These are phyloP conservation scores for Dastarcus helophoroides DNA, from an alignment of 2,888 invertebrate genomes.

Conservation along the genomic window DNA sequence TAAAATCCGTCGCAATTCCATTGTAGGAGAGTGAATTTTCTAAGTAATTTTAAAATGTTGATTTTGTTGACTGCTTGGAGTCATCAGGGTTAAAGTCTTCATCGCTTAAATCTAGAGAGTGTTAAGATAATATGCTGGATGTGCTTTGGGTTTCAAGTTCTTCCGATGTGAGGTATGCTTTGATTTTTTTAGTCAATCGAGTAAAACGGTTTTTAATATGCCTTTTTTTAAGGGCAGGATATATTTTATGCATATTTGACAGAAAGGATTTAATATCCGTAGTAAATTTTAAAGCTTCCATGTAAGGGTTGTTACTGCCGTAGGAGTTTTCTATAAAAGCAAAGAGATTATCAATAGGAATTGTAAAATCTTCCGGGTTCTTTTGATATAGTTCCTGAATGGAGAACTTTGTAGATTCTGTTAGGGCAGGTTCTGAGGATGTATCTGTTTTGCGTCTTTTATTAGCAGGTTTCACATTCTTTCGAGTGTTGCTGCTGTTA, in stretches of 20 bases:
- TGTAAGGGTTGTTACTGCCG: background rate
- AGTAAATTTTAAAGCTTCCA: constrained; percentile 2
- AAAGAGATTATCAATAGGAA: background rate
- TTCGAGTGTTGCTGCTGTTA: too few species aligned
- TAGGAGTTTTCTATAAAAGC: constrained; percentile 5
- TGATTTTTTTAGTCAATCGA: constrained; percentile 9
- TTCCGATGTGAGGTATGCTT: constrained; percentile 6
- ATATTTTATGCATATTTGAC: constrained; percentile 7
- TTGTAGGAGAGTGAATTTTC: constrained; percentile 7
- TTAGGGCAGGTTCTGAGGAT: too few species aligned
- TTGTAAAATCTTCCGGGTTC: too few species aligned
- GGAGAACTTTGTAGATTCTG: too few species aligned
- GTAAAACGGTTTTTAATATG: constrained; percentile 10
- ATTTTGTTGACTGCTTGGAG: background rate
- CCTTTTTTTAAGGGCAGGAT: constrained; percentile 8
- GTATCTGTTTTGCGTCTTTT: too few species aligned
- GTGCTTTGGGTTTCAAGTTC: constrained; percentile 5
- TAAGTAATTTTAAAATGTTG: background rate
- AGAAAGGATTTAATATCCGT: constrained; percentile 8
- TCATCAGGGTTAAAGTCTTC: background rate
- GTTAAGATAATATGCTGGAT: too few species aligned
- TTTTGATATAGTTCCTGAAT: too few species aligned
- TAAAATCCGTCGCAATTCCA: constrained; percentile 11
- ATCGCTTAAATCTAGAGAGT: too few species aligned
- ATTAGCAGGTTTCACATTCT: too few species aligned